phyloP scores from a whole-genome alignment of 2,888 invertebrate species.

The Orchesellides sinensis region DNA sequence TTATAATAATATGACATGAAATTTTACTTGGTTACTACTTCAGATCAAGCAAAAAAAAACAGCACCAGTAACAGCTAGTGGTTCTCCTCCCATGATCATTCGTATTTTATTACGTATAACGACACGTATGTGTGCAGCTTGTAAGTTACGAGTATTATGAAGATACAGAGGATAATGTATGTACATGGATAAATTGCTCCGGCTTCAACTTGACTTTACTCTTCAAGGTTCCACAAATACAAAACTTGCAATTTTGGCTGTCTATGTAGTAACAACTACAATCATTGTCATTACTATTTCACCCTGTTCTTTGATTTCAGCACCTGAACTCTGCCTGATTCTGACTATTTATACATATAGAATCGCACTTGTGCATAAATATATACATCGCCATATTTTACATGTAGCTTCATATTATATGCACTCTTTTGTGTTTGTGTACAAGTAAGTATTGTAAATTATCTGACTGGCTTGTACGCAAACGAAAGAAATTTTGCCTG shows the following conservation, averaged over 20 bases:
- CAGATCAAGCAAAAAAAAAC: constrained; percentile 13
- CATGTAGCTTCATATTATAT: not conserved
- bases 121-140: constrained; percentile 21
- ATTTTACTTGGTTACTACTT: constrained; percentile 16
- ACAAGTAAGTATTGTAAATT: constrained; percentile 17
- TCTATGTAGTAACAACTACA: constrained; percentile 36
- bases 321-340: constrained; percentile 29
- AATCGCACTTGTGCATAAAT: too few species aligned
- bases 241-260: constrained; percentile 44
- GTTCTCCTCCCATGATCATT: constrained; percentile 31
- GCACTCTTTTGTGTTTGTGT: not conserved
- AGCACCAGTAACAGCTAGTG: constrained; percentile 31
- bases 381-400: not conserved
- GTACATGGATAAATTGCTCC: constrained; percentile 27
- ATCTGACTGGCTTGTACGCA: constrained; percentile 16
- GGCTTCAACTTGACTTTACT: constrained; percentile 59
- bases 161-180: constrained; percentile 28
- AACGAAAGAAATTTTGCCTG: constrained; percentile 15
- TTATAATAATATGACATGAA: constrained; percentile 38
- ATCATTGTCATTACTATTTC: constrained; percentile 37
- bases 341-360: not conserved
- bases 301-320: constrained; percentile 5
- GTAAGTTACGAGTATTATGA: not conserved
- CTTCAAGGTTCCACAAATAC: constrained; percentile 61
- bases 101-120: constrained; percentile 7